phyloP scores from a whole-genome alignment of 2,888 invertebrate genomes.

The Trisateles emortualis region DNA sequence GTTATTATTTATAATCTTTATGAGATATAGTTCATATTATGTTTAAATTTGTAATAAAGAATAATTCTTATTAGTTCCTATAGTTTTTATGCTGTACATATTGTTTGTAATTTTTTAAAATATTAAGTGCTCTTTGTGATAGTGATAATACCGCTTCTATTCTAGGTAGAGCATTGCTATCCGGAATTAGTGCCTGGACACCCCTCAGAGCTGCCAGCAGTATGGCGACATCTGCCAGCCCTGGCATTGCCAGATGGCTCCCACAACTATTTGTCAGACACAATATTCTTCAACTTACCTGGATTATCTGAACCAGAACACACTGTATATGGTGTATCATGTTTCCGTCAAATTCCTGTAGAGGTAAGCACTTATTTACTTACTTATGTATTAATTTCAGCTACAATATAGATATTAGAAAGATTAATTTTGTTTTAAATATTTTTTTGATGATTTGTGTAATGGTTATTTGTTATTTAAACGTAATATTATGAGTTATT shows the following conservation, averaged over 20 bases:
- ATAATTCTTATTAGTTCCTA: neutral
- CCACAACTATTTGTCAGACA: conserved; percentile 98
- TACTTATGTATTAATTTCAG: neutral
- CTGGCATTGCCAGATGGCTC: conserved; percentile 99
- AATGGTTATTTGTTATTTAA: no score
- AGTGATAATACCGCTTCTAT: conserved; percentile 11
- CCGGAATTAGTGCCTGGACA: conserved; percentile 93
- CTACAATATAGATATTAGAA: neutral
- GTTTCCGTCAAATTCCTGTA: conserved; percentile 98
- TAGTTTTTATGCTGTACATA: no score
- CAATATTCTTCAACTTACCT: conserved; percentile 98
- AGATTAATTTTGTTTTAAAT: no score
- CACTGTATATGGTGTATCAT: conserved; percentile 98
- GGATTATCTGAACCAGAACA: conserved; percentile 93
- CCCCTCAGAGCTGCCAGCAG: conserved; percentile 94
- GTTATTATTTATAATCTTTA: neutral
- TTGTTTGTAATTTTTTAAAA: no score
- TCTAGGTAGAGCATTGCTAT: conserved; percentile 95
- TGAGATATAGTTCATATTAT: neutral
- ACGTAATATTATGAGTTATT: no score
- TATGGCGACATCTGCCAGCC: conserved; percentile 98
- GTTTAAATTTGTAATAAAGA: neutral
- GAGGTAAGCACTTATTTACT: conserved; percentile 86
- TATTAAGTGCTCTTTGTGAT: neutral
- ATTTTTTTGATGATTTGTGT: no score